These are phyloP conservation scores for Pandemis heparana DNA, from an alignment of 2,888 invertebrate genomes.

Conservation along the genomic window DNA sequence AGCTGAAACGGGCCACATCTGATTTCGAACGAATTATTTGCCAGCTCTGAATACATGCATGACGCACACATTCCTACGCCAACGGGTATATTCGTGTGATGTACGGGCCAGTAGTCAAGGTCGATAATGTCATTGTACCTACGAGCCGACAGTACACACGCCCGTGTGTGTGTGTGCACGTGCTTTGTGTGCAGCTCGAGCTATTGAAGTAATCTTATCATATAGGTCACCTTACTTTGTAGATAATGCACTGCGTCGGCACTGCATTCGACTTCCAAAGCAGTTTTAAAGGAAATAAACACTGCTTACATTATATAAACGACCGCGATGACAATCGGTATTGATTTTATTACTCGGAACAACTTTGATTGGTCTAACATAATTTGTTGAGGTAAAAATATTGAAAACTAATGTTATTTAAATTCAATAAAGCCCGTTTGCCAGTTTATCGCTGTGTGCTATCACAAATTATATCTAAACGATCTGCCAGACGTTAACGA, in stretches of 20 bases:
- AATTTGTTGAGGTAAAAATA: not conserved
- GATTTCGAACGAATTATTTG: constrained; percentile 62
- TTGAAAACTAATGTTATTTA: not conserved
- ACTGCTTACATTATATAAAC: constrained; percentile 32
- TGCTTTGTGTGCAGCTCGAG: constrained; percentile 60
- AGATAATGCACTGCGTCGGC: constrained; percentile 69
- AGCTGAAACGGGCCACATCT: constrained; percentile 48
- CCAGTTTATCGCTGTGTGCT: constrained; percentile 38
- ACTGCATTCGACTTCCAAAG: constrained; percentile 51
- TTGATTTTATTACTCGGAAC: not conserved
- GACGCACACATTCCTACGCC: constrained; percentile 70
- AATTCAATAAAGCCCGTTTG: not conserved
- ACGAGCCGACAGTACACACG: constrained; percentile 71
- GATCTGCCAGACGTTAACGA: constrained; percentile 49
- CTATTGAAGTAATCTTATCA: constrained; percentile 84
- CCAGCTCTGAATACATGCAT: constrained; percentile 67
- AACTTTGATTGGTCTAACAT: not conserved
- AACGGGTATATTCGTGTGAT: constrained; percentile 56
- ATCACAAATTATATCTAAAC: constrained; percentile 25
- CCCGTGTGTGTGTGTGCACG: constrained; percentile 19
- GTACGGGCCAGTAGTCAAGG: constrained; percentile 82
- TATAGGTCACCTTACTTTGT: constrained; percentile 85
- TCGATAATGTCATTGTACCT: constrained; percentile 84
- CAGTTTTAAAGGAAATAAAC: constrained; percentile 38
- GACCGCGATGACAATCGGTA: not conserved